These are phyloP conservation scores for Drosophila lacicola DNA, from an alignment of 2,888 invertebrate genomes.

Conservation along the genomic window DNA sequence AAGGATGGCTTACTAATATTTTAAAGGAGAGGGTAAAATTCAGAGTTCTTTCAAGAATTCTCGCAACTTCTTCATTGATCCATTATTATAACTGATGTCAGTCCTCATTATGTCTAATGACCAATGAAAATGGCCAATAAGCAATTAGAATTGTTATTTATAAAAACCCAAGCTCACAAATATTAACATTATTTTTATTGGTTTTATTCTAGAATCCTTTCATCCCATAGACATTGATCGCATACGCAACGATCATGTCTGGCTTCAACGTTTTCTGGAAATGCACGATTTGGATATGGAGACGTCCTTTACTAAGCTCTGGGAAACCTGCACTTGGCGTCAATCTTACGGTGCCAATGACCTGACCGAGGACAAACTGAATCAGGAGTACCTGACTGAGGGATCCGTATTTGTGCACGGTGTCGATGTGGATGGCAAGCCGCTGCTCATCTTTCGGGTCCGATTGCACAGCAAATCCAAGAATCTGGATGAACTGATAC, in stretches of 20 bases:
- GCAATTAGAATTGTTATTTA: no score
- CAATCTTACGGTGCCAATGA: slow-evolving; percentile 91
- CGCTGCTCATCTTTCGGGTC: slow-evolving; percentile 91
- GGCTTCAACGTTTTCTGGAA: slow-evolving; percentile 90
- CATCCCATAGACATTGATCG: slow-evolving; percentile 91
- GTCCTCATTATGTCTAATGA: no score
- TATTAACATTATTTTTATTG: neutral
- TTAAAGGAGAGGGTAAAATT: fast-evolving
- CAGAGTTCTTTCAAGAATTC: no score
- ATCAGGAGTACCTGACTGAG: slow-evolving; percentile 90
- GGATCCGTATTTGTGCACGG: slow-evolving; percentile 92
- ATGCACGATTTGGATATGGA: slow-evolving; percentile 90
- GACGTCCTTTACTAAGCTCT: slow-evolving; percentile 90
- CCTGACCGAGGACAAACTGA: slow-evolving; percentile 89
- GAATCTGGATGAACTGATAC: slow-evolving; percentile 91
- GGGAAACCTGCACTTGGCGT: slow-evolving; percentile 93
- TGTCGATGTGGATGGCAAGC: slow-evolving; percentile 92
- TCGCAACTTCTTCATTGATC: no score
- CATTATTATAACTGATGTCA: no score
- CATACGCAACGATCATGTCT: slow-evolving; percentile 89
- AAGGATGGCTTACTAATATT: no score
- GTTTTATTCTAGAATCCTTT: slow-evolving; percentile 62
- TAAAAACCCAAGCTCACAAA: no score
- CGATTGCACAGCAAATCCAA: slow-evolving; percentile 92
- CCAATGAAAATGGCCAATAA: no score